Evolutionary conservation across 2,888 invertebrate species (phyloP).

Genomic region (Drosophila prolongata): DNA sequence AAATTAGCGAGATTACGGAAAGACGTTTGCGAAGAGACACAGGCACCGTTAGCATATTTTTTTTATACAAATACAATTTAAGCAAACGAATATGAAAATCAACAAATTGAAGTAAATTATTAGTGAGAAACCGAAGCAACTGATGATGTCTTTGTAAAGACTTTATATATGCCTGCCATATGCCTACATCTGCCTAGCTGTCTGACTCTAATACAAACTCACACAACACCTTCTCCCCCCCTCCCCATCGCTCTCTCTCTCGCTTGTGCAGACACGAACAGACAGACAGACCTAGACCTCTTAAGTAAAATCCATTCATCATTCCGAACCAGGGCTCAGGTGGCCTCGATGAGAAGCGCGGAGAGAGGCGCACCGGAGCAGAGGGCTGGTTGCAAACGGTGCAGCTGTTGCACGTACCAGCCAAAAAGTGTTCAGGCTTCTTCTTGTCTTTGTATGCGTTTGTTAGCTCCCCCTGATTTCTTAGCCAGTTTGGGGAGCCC

Average conservation of each 20-base stretch:
- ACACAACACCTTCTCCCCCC: conserved; percentile 8
- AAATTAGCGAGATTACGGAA: conserved; percentile 9
- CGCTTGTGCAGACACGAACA: conserved; percentile 13
- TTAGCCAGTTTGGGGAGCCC: conserved; percentile 8
- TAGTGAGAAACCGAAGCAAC: conserved; percentile 67
- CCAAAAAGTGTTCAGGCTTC: conserved; percentile 14
- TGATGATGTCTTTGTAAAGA: conserved; percentile 76
- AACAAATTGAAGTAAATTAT: conserved; percentile 52
- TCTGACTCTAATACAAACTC: conserved; percentile 59
- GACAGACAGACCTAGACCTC: conserved; percentile 4
- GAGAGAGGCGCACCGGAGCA: conserved; percentile 27
- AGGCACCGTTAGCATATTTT: conserved; percentile 77
- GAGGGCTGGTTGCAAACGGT: not conserved
- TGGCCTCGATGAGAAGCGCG: conserved; percentile 33
- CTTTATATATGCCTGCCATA: conserved; percentile 79
- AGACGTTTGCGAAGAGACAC: conserved; percentile 48
- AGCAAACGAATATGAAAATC: conserved; percentile 50
- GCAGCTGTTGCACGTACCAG: conserved; percentile 2
- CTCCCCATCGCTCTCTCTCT: not conserved
- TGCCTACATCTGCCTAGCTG: conserved; percentile 80
- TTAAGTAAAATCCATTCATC: conserved; percentile 6
- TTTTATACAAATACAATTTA: conserved; percentile 75
- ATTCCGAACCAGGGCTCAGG: conserved; percentile 8
- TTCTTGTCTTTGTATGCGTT: conserved; percentile 22
- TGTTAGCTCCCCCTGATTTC: conserved; percentile 15